Evolutionary conservation across 2,113 vertebrate species (phyloP), one percentile per base, ranked within the genome.

Genomic region (Ahaetulla prasina): DNA sequence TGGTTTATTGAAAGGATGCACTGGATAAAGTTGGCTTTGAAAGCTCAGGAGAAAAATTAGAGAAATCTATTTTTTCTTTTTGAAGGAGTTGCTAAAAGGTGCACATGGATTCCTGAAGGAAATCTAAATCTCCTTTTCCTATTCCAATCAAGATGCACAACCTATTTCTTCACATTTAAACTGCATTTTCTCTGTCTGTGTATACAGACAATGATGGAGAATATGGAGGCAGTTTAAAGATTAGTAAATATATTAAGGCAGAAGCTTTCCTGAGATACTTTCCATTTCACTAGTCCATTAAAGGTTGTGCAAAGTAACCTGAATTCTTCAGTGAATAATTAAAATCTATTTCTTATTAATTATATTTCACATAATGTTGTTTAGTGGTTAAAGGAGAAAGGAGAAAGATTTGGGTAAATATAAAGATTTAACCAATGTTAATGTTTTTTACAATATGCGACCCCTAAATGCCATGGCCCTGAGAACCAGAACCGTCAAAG

Each of bases 1-100:
- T 47, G 2, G 30, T 2, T 25, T 80, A 80, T 94, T 93, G 35
- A n/a, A 91, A 88, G 63, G 87, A 93, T 53, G 74, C n/a, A 87
- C 5, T 0, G 54, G 90, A 87, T 89, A 16, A 91, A 93, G 87
- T 8, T 0, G 0, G 4, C 57, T 88, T 60, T 2, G 50, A 43
- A 90, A 53, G 12, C 20, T 43, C 5, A 87, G 35, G 60, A 90
- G 45, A 93, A 86, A 87, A 43, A 47, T n/a, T 18, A 43, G 0
- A 63, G 55, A 85, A 93, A 89, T 4, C 0, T 4, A 47, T 85
- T 57, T 90, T 85, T 85, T 92, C n/a, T n/a, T n/a, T n/a, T 54
- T 47, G n/a, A 47, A 80, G 39, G 85, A 8, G 18, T 22, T 74
- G n/a, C 5, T 80, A n/a, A 80, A 35, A 80, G 68, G n/a, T 35